phyloP scores from a whole-genome alignment of 2,888 invertebrate species.

The Octonoba sinensis region DNA sequence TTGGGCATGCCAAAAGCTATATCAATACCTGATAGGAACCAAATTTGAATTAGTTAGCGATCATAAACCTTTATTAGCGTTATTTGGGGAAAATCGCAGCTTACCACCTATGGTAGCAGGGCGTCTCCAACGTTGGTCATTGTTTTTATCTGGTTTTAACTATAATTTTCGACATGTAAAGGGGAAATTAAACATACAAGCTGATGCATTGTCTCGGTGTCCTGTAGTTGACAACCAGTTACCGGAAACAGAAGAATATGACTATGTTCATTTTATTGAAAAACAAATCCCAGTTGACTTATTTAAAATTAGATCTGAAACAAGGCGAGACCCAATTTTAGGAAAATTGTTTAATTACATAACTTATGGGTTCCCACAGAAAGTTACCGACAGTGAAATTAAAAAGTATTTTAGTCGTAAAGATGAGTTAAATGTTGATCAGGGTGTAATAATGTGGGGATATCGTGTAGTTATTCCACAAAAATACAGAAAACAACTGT shows the following conservation, averaged over 20 bases:
- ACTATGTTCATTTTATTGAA: not conserved
- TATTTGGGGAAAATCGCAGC: not conserved
- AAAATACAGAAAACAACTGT: conserved; percentile 6
- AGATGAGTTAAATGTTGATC: not conserved
- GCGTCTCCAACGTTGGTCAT: no score
- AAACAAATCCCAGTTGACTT: not conserved
- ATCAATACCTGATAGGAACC: no score
- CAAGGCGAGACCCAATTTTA: no score
- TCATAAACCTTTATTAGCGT: not conserved
- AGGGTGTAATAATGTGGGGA: conserved; percentile 18
- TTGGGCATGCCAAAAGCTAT: no score
- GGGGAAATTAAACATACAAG: not conserved
- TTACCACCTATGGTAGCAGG: no score
- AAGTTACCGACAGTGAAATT: not conserved
- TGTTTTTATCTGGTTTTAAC: no score
- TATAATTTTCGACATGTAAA: no score
- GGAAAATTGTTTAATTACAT: no score
- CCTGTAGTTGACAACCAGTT: not conserved
- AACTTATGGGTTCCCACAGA: conserved; percentile 10
- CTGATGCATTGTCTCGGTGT: not conserved
- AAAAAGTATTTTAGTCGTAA: not conserved
- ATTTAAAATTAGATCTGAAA: no score
- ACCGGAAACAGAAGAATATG: not conserved
- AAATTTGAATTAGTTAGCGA: not conserved
- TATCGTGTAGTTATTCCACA: not conserved